Evolutionary conservation across 2,113 vertebrate genomes (phyloP), one percentile per base, ranked within the genome.

Genomic region (Ammodytes marinus): DNA sequence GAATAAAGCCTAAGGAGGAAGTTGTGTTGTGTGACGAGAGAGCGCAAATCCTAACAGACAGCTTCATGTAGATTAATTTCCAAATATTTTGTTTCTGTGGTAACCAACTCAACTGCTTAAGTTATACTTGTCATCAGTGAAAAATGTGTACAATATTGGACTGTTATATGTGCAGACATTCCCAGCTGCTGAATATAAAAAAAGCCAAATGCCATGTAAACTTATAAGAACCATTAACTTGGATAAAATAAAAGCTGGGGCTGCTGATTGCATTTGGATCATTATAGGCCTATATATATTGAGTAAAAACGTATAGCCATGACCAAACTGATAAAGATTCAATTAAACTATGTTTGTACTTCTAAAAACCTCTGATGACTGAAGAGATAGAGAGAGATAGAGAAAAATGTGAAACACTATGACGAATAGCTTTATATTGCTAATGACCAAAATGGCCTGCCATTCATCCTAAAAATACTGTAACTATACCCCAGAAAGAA

Each of bases 1-100:
- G 35, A 54, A 10, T 19, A 15, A 11, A 13, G 52, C 35, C 79
- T 72, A 74, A 61, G 65, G 45, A 77, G 60, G 54, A 69, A 83
- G 80, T 43, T 75, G 72, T 68, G 69, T 72, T 69, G 13, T 4
- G 46, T 10, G 5, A 37, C 6, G 40, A 66, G 59, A 66, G 2
- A 69, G 15, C 49, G 12, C 6, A 11, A 45, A 42, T 45, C 6
- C 40, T 6, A 6, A 58, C 59, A 65, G 55, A 76, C 40, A 66
- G 0, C n/a, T 27, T 19, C 43, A 42, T 55, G 55, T 8, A 37
- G 9, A 10, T 14, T 19, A 0, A 45, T 60, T 42, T 63, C 19
- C 58, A 46, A 15, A 37, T 8, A 17, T 42, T 19, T 46, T 46
- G 66, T 72, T 72, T 64, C 47, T 57, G 61, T 74, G 65, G 64